Evolutionary conservation across 2,113 vertebrate species (phyloP).

Genomic region (Rhynchomys soricoides): DNA sequence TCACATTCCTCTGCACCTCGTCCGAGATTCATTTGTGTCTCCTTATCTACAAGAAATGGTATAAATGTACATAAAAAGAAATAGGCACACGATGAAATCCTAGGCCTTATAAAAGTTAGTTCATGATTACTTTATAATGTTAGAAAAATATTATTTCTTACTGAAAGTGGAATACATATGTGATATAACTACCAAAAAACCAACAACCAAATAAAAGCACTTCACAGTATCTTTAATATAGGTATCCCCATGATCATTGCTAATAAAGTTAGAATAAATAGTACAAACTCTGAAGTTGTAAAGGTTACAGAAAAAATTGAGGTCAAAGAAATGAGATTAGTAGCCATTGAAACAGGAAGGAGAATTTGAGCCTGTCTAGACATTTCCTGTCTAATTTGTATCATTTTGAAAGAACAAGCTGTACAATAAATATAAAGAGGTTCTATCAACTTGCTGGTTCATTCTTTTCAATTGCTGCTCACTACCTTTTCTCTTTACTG

Average conservation of each 20-base stretch:
- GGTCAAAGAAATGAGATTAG: conserved; percentile 64
- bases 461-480: not conserved
- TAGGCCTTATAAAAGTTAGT: not conserved
- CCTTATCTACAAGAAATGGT: not conserved
- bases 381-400: conserved; percentile 52
- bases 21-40: not conserved
- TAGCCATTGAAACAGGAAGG: not conserved
- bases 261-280: conserved; percentile 64
- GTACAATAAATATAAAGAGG: conserved; percentile 48
- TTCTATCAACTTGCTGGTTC: not conserved
- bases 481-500: not conserved
- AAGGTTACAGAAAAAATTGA: conserved; percentile 65
- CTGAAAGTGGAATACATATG: conserved; percentile 10
- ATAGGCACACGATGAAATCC: not conserved
- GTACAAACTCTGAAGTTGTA: conserved; percentile 49
- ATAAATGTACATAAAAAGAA: not conserved
- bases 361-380: conserved; percentile 63
- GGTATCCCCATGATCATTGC: not conserved
- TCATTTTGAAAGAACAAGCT: conserved; percentile 32
- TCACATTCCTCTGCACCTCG: not conserved
- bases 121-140: not conserved
- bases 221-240: not conserved
- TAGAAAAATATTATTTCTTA: not conserved
- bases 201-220: not conserved
- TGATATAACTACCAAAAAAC: not conserved